Percentiles rank a stretch among this genome's conserved stretches.
Evolutionary conservation across 2,113 vertebrate species (phyloP).

Genomic region (Pterocles gutturalis): DNA sequence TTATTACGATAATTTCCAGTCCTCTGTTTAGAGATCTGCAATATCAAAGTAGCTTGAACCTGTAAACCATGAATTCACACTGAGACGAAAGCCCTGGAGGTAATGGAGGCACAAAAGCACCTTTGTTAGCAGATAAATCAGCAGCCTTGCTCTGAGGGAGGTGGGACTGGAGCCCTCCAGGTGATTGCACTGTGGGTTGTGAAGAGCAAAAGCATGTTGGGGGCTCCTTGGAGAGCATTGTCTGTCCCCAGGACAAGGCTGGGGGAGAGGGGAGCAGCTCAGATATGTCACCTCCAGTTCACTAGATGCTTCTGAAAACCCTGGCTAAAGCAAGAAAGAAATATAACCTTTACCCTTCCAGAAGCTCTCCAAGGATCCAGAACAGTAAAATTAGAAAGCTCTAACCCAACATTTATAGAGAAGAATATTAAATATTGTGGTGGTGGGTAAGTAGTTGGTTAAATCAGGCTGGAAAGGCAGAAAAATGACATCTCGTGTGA

Average conservation of each 20-base stretch:
- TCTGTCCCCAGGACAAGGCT: neutral
- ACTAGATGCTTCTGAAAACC: neutral
- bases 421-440: neutral
- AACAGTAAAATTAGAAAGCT: conserved; percentile 10
- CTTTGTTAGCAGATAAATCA: neutral
- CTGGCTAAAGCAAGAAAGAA: neutral
- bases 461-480: neutral
- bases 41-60: neutral
- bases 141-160: neutral
- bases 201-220: neutral
- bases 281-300: neutral
- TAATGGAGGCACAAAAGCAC: neutral
- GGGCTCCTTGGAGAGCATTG: neutral
- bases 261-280: neutral
- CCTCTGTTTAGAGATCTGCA: neutral
- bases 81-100: neutral
- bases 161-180: neutral
- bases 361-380: conserved; percentile 14
- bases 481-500: neutral
- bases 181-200: accelerated
- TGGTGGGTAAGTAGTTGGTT: neutral
- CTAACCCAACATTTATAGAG: conserved; percentile 6
- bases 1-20: neutral
- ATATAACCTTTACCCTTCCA: neutral
- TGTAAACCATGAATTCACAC: neutral